Base-by-base conservation (phyloP, 2,797 vertebrate genomes). In the Gouania willdenowi region DNA sequence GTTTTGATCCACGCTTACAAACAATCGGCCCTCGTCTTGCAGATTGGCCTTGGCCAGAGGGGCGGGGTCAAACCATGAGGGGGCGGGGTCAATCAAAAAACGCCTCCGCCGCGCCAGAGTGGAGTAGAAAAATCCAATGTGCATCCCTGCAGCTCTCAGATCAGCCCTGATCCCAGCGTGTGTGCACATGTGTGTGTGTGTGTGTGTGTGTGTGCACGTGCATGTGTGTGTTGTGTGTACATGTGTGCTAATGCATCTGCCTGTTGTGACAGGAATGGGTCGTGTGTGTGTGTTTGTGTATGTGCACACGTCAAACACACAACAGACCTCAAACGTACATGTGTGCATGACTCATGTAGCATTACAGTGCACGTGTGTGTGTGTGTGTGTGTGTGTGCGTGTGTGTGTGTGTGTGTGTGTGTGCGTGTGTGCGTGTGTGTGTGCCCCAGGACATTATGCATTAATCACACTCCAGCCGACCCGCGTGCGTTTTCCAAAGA, bases 111-210 rank as follows among this genome's bases (percentile, higher is more conserved):
- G 40, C 3, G 12, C 18, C 39, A 21, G 0, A 24, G 13, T 30
- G 39, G 42, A 39, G 61, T n/a, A 25, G 28, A 30, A 30, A 24
- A 41, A 41, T 40, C 49, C 41, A 36, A 18, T 12, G 41, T 35
- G 62, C 51, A 35, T 38, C 59, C 56, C 68, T 24, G 46, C 63
- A 65, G 72, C 50, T 55, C 54, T 23, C 48, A 55, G 29, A 54
- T 54, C 69, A 79, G 76, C 70, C 42, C 71, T 77, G 75, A 80
- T 83, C 78, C 82, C 78, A 81, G 77, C 67, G n/a, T 30, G 46
- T 60, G 68, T 63, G 66, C 36, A 28, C 51, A 43, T 43, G 33
- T 32, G 35, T 36, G 33, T 67, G 36, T 26, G 32, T 67, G 64
- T 34, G 42, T 46, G 54, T 43, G 44, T 52, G 44, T 22, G 29